These are phyloP conservation scores for Tarsius wallacei DNA, from an alignment of 2,797 vertebrate genomes.

Conservation along the genomic window DNA sequence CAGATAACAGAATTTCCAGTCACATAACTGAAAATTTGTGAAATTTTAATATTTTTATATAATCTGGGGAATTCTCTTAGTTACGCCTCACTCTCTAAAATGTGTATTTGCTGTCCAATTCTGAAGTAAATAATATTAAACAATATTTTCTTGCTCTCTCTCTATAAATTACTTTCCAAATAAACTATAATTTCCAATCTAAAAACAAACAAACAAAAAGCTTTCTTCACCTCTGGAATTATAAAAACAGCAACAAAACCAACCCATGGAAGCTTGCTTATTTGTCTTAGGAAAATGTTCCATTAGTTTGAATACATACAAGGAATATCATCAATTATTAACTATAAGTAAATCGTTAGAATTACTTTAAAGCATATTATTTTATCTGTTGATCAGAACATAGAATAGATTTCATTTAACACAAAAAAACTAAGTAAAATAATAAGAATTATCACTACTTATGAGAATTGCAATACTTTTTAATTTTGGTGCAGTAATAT, in stretches of 20 bases:
- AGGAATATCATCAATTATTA: not conserved
- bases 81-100: conserved; percentile 72
- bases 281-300: conserved; percentile 70
- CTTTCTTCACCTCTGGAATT: conserved; percentile 31
- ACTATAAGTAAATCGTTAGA: not conserved
- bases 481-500: not conserved
- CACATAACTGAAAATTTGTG: conserved; percentile 47
- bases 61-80: conserved; percentile 65
- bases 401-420: not conserved
- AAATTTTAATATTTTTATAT: conserved; percentile 48
- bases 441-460: not conserved
- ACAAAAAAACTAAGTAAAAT: not conserved
- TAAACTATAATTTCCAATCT: no score
- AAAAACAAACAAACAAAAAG: no score
- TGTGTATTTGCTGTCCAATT: conserved; percentile 80
- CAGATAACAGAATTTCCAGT: conserved; percentile 4
- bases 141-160: conserved; percentile 9
- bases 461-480: not conserved
- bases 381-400: not conserved
- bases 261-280: conserved; percentile 69
- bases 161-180: no score
- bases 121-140: conserved; percentile 70
- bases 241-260: conserved; percentile 74
- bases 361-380: not conserved
- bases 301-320: not conserved